Evolutionary conservation across 2,113 vertebrate genomes (phyloP).

Genomic region (Typhlomys cinereus): DNA sequence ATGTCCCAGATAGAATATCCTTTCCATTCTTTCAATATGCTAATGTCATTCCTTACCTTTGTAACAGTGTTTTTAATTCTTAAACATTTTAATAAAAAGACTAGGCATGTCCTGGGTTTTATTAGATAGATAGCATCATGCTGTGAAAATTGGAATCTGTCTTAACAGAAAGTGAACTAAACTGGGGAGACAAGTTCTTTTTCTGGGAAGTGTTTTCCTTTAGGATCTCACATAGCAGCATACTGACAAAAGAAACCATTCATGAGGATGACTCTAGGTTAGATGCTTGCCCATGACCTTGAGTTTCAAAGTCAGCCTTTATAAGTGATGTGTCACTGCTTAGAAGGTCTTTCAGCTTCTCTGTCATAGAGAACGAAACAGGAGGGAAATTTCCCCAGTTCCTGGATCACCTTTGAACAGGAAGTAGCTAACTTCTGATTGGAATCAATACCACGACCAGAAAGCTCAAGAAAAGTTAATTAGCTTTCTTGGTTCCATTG

Average conservation of each 20-base stretch:
- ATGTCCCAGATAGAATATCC: background rate
- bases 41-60: background rate
- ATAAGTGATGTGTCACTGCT: background rate
- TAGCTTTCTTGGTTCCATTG: background rate
- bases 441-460: conserved; percentile 3
- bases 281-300: background rate
- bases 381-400: background rate
- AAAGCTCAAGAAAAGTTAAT: background rate
- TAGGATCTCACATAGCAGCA: background rate
- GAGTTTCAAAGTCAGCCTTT: background rate
- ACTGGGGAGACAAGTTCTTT: conserved; percentile 18
- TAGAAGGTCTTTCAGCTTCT: background rate
- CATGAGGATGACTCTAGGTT: background rate
- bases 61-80: conserved; percentile 47
- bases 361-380: background rate
- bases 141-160: conserved; percentile 62
- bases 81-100: conserved; percentile 61
- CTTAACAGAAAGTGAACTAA: conserved; percentile 41
- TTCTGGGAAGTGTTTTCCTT: conserved; percentile 14
- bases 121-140: conserved; percentile 62
- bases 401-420: background rate
- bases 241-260: background rate
- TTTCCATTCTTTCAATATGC: background rate
- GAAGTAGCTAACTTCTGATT: conserved; percentile 23
- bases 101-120: conserved; percentile 48